Conservation (phyloP, 2,113 vertebrate genomes). For the Excalfactoria chinensis region DNA sequence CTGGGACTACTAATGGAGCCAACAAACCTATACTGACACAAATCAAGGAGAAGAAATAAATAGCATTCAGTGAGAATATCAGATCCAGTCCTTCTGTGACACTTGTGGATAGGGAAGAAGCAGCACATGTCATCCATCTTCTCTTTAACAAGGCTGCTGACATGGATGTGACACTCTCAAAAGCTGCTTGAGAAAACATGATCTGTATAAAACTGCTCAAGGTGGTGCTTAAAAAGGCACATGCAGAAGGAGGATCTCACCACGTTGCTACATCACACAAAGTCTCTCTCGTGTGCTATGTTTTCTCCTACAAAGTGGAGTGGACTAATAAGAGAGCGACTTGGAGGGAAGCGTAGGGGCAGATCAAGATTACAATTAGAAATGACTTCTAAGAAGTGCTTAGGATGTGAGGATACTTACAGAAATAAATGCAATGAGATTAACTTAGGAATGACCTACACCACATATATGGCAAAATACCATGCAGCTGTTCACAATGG, state of each 20-base stretch:
- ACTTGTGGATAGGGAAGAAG: slow-evolving; percentile 22
- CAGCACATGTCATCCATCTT: slow-evolving; percentile 8
- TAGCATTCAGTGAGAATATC: not conserved
- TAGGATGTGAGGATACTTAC: not conserved
- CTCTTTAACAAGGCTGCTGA: slow-evolving; percentile 21
- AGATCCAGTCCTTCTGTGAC: slow-evolving; percentile 54
- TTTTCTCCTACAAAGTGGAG: not conserved
- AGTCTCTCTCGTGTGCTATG: not conserved
- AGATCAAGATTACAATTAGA: not conserved
- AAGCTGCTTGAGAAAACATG: slow-evolving; percentile 1
- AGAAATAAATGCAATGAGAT: not conserved
- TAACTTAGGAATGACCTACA: not conserved
- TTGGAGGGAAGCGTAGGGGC: not conserved
- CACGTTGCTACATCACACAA: not conserved
- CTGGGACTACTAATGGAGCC: not conserved
- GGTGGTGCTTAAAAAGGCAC: not conserved
- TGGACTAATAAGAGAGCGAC: not conserved
- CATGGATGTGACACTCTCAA: not conserved
- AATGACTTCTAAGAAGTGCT: not conserved
- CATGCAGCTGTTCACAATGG: not conserved
- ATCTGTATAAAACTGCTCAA: not conserved
- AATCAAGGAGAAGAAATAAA: slow-evolving; percentile 38
- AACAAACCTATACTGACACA: slow-evolving; percentile 22
- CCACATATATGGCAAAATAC: not conserved
- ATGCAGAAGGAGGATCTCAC: not conserved